Percentiles rank a stretch among this genome's conserved stretches.
Evolutionary conservation across 30 jellyfish, hydroid and myxozoan genomes (phyloP).

Genomic region (Phacellophora camtschatica): DNA sequence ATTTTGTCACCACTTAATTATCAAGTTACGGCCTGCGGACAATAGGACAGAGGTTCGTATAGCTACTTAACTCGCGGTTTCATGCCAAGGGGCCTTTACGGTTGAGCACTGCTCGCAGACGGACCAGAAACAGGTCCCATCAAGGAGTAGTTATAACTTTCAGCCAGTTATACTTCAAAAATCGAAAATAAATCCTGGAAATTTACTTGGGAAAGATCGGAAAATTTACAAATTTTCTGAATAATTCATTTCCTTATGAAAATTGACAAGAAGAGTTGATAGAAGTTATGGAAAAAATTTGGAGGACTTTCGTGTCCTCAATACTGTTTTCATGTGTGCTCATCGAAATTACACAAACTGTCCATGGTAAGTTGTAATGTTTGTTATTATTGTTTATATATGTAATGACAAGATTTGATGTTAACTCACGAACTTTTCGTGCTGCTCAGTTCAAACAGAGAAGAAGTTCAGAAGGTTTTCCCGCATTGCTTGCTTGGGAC

Average conservation of each 20-base stretch:
- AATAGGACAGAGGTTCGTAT: constrained; percentile 1
- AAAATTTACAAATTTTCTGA: not conserved
- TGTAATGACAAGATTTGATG: too few species aligned
- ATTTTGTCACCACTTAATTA: constrained; percentile 49
- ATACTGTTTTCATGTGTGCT: not conserved
- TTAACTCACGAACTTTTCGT: too few species aligned
- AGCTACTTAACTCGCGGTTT: constrained; percentile 49
- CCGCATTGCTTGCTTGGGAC: too few species aligned
- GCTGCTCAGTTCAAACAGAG: too few species aligned
- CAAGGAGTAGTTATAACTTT: constrained; percentile 19
- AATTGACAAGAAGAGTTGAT: not conserved
- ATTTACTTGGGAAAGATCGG: not conserved
- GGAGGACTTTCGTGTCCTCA: not conserved
- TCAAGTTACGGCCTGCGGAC: constrained; percentile 48
- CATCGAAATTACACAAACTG: not conserved
- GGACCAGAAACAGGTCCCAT: constrained; percentile 12
- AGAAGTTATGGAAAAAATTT: not conserved
- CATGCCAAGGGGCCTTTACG: constrained; percentile 16
- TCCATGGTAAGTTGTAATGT: not conserved
- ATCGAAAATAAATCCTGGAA: not conserved
- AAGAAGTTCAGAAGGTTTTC: too few species aligned
- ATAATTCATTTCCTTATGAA: not conserved
- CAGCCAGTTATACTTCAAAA: not conserved
- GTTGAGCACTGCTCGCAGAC: constrained; percentile 70
- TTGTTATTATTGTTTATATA: not conserved